Conservation (phyloP, 2,797 vertebrate species). For the Martes flavigula region DNA sequence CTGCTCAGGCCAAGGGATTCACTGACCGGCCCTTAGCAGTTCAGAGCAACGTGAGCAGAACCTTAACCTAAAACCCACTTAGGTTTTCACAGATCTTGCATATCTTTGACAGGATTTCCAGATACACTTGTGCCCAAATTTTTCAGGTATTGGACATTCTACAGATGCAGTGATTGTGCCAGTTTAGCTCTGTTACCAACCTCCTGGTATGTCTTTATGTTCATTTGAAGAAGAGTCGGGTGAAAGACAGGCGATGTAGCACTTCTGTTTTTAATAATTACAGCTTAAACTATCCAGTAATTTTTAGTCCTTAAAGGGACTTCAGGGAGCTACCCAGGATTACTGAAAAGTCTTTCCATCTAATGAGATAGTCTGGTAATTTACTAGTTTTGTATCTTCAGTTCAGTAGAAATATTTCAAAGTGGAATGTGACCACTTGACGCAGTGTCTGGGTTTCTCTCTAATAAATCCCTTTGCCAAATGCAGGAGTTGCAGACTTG, state of each 20-base stretch:
- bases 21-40: neutral
- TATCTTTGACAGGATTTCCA: constrained; percentile 3
- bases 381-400: constrained; percentile 68
- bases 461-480: constrained; percentile 79
- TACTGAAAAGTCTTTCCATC: constrained; percentile 22
- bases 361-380: constrained; percentile 62
- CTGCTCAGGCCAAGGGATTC: constrained; percentile 14
- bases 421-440: constrained; percentile 46
- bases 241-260: constrained; percentile 47
- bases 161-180: neutral
- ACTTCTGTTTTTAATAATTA: constrained; percentile 60
- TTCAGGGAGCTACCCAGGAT: constrained; percentile 58
- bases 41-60: constrained; percentile 40
- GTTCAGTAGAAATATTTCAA: constrained; percentile 62
- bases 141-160: neutral
- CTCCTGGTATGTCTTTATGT: neutral
- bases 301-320: constrained; percentile 49
- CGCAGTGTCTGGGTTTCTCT: constrained; percentile 78
- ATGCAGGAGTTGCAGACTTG: constrained; percentile 66
- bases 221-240: constrained; percentile 41
- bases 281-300: constrained; percentile 40
- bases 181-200: neutral
- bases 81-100: neutral
- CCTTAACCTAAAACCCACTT: neutral
- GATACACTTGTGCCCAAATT: neutral